phyloP scores from a whole-genome alignment of 2,113 vertebrate species.

The Pelvicachromis taeniatus region DNA sequence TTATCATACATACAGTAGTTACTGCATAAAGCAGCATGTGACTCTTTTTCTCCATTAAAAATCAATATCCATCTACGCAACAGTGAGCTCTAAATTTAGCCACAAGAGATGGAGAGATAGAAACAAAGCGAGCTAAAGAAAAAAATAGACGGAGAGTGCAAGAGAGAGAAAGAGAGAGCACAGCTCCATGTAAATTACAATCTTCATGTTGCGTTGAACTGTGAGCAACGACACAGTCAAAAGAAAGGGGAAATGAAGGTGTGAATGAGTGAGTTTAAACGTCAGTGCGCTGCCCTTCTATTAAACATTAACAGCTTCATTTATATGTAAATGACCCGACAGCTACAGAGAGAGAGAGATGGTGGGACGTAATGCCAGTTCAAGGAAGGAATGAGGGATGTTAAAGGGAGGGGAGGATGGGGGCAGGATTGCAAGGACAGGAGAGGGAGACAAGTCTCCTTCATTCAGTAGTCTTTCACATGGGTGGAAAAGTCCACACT shows the following conservation, averaged over 20 bases:
- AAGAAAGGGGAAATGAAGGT: conserved; percentile 65
- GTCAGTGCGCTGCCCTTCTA: conserved; percentile 69
- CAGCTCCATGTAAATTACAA: conserved; percentile 84
- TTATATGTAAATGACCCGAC: conserved; percentile 81
- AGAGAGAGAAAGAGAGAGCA: conserved; percentile 63
- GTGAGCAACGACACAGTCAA: conserved; percentile 76
- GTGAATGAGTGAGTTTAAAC: conserved; percentile 74
- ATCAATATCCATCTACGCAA: conserved; percentile 85
- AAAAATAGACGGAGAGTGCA: conserved; percentile 16
- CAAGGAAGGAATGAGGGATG: conserved; percentile 10
- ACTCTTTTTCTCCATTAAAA: conserved; percentile 55
- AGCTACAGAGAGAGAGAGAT: conserved; percentile 46
- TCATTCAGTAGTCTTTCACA: conserved; percentile 61
- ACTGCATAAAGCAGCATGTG: conserved; percentile 68
- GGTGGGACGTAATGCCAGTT: conserved; percentile 66
- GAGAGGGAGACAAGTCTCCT: conserved; percentile 6
- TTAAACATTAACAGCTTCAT: conserved; percentile 83
- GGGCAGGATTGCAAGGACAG: neutral
- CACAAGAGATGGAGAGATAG: conserved; percentile 68
- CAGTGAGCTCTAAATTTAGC: conserved; percentile 90
- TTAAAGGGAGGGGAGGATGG: neutral
- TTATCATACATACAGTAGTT: conserved; percentile 62
- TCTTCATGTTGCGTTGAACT: conserved; percentile 89
- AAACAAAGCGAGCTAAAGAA: conserved; percentile 50
- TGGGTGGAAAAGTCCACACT: conserved; percentile 13